Evolutionary conservation across 2,113 vertebrate genomes (phyloP).

Genomic region (Diglossa brunneiventris): DNA sequence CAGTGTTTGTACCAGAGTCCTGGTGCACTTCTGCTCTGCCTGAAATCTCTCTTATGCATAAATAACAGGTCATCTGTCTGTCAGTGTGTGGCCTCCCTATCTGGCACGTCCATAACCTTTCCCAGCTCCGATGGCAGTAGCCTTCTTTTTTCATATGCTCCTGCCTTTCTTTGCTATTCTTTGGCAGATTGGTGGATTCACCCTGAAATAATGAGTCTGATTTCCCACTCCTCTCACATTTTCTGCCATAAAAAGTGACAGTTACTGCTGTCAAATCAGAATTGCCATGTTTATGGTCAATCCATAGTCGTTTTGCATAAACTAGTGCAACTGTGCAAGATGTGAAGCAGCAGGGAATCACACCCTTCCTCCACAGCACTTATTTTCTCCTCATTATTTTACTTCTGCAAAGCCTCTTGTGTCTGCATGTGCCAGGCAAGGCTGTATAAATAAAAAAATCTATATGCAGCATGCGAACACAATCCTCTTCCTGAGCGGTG

Average conservation of each 20-base stretch:
- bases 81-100: neutral
- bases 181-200: neutral
- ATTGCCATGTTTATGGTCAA: neutral
- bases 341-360: neutral
- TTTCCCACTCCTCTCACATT: neutral
- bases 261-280: conserved; percentile 13
- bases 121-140: neutral
- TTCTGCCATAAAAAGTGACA: neutral
- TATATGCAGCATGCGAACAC: neutral
- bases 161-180: neutral
- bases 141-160: neutral
- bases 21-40: neutral
- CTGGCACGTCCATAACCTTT: neutral
- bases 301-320: neutral
- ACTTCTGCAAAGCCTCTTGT: neutral
- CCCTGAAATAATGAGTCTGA: neutral
- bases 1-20: neutral
- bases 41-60: neutral
- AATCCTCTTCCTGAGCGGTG: neutral
- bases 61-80: neutral
- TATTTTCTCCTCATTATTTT: neutral
- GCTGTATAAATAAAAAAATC: neutral
- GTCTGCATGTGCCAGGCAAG: neutral
- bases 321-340: neutral
- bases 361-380: neutral